These are phyloP conservation scores for Osmoderma eremita DNA, from an alignment of 2,888 invertebrate species.

Conservation along the genomic window DNA sequence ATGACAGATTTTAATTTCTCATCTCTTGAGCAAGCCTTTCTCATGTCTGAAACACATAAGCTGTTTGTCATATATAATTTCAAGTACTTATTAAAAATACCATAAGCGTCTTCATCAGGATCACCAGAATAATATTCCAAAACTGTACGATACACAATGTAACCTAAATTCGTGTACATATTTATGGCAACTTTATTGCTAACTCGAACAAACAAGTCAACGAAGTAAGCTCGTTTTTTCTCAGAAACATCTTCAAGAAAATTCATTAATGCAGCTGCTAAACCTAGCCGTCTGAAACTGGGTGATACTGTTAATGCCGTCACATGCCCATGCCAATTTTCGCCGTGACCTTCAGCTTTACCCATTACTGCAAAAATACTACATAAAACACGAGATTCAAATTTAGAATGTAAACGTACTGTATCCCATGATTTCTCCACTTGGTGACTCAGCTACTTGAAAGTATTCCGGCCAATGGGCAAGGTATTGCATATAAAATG, in stretches of 20 bases:
- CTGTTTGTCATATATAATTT: constrained; percentile 1
- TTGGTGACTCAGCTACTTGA: constrained; percentile 95
- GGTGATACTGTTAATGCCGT: constrained; percentile 97
- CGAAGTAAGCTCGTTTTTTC: constrained; percentile 95
- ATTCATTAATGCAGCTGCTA: constrained; percentile 94
- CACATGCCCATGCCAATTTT: constrained; percentile 99
- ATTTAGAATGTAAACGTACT: constrained; percentile 73
- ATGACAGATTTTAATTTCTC: constrained; percentile 90
- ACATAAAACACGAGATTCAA: background rate
- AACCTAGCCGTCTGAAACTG: constrained; percentile 89
- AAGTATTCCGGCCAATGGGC: constrained; percentile 99
- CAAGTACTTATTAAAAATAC: constrained; percentile 64
- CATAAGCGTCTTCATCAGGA: constrained; percentile 98
- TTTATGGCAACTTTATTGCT: constrained; percentile 97
- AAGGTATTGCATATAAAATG: constrained; percentile 97
- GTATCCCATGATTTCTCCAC: constrained; percentile 98
- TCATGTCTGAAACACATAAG: constrained; percentile 83
- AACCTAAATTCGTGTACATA: constrained; percentile 96
- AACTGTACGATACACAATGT: constrained; percentile 95
- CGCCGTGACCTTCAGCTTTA: constrained; percentile 95
- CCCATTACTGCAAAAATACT: constrained; percentile 84
- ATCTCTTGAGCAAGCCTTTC: constrained; percentile 96
- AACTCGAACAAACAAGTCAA: constrained; percentile 97
- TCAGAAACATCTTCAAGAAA: constrained; percentile 96
- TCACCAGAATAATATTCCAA: constrained; percentile 98